A percentile compares a stretch with the other conserved stretches of the same genome.
These are phyloP conservation scores for Apodemus speciosus DNA, from an alignment of 2,113 vertebrate species.

Conservation along the genomic window DNA sequence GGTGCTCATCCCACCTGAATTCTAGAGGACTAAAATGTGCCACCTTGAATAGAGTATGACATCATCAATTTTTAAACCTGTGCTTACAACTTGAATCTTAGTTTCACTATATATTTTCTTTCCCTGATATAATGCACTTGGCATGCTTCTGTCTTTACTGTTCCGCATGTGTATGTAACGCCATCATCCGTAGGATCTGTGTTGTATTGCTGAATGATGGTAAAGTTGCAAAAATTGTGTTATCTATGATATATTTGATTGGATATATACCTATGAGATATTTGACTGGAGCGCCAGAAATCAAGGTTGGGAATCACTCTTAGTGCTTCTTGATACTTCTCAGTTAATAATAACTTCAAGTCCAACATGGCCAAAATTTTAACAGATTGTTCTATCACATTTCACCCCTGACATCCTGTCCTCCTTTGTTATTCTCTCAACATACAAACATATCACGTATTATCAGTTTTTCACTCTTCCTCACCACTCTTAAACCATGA, in stretches of 20 bases:
- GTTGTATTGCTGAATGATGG: neutral
- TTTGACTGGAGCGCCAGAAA: neutral
- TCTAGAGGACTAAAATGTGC: neutral
- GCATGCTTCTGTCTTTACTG: neutral
- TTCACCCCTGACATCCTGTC: neutral
- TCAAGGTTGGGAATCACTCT: neutral
- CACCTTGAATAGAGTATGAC: neutral
- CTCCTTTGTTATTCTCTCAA: neutral
- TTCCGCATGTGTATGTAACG: too few relatives aligned
- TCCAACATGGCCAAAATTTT: neutral
- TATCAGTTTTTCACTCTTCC: neutral
- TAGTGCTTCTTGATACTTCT: neutral
- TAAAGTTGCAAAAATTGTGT: neutral
- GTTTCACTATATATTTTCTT: neutral
- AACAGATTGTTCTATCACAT: neutral
- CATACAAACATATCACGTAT: neutral
- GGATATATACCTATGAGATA: neutral
- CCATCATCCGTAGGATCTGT: neutral
- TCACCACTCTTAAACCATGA: neutral
- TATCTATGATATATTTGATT: neutral
- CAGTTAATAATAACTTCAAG: neutral
- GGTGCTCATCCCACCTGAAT: neutral
- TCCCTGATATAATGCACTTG: neutral
- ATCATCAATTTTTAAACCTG: neutral
- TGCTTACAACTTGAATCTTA: constrained; percentile 3